Conservation (phyloP, 1,140 invertebrate species). For the Zaprionus camerounensis region DNA sequence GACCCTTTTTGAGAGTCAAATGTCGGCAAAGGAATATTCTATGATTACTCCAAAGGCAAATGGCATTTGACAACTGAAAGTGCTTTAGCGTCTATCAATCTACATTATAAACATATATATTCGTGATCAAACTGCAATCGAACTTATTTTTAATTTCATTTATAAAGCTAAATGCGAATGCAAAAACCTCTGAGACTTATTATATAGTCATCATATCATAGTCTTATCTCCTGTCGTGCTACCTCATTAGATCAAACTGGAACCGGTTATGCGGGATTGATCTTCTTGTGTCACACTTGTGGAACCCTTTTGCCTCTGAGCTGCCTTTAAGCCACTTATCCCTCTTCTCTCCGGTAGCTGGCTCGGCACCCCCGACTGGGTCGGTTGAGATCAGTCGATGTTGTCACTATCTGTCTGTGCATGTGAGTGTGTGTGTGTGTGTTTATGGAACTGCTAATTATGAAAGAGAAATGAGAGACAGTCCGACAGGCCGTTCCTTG, state of each 20-base stretch:
- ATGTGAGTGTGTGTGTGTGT: conserved; percentile 45
- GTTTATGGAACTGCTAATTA: conserved; percentile 71
- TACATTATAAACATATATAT: too few relatives aligned
- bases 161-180: too few relatives aligned
- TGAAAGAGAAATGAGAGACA: conserved; percentile 7
- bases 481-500: conserved; percentile 14
- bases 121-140: too few relatives aligned
- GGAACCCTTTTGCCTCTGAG: conserved; percentile 32
- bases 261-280: background rate
- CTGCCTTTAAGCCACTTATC: conserved; percentile 38
- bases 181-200: too few relatives aligned
- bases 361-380: conserved; percentile 17
- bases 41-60: background rate
- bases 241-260: background rate
- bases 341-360: conserved; percentile 24
- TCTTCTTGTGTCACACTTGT: conserved; percentile 42
- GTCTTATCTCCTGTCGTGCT: background rate
- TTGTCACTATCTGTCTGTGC: conserved; percentile 48
- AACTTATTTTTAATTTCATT: too few relatives aligned
- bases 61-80: too few relatives aligned
- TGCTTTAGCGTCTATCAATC: too few relatives aligned
- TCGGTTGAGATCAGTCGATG: conserved; percentile 58
- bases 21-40: background rate
- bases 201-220: background rate
- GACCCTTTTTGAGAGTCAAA: background rate